These are phyloP conservation scores for Castor canadensis DNA, from an alignment of 2,113 vertebrate genomes.

Conservation along the genomic window DNA sequence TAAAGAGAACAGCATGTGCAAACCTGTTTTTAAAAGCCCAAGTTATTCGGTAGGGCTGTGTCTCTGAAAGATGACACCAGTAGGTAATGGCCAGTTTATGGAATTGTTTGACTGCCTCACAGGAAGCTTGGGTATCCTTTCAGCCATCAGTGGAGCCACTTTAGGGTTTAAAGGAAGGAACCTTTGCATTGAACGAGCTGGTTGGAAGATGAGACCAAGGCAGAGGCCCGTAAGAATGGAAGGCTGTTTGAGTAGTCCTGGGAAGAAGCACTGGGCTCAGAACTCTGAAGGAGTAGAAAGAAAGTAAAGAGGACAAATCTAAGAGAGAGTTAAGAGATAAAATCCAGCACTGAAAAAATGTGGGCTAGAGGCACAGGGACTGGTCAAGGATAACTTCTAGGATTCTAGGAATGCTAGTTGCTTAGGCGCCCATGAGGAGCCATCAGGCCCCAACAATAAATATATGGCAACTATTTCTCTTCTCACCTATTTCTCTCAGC, in stretches of 20 bases:
- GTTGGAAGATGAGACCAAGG: not conserved
- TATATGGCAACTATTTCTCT: not conserved
- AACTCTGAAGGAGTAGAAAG: not conserved
- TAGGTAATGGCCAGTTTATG: not conserved
- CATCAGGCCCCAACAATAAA: not conserved
- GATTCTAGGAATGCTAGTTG: not conserved
- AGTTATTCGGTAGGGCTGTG: not conserved
- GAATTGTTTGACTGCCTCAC: not conserved
- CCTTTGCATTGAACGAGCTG: not conserved
- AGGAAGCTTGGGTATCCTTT: not conserved
- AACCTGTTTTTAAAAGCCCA: not conserved
- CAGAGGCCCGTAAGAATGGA: not conserved
- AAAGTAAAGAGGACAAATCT: not conserved
- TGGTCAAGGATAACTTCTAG: not conserved
- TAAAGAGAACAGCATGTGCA: not conserved
- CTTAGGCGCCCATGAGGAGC: not conserved
- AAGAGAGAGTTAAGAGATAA: not conserved
- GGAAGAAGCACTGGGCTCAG: not conserved
- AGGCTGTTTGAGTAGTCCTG: not conserved
- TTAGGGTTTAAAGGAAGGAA: not conserved
- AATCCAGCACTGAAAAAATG: not conserved
- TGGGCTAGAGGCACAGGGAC: not conserved
- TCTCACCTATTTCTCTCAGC: slow-evolving; percentile 11
- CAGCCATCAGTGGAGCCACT: not conserved
- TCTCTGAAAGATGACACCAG: not conserved